Conservation (phyloP, 2,888 invertebrate species). For the Plebejus melissa region DNA sequence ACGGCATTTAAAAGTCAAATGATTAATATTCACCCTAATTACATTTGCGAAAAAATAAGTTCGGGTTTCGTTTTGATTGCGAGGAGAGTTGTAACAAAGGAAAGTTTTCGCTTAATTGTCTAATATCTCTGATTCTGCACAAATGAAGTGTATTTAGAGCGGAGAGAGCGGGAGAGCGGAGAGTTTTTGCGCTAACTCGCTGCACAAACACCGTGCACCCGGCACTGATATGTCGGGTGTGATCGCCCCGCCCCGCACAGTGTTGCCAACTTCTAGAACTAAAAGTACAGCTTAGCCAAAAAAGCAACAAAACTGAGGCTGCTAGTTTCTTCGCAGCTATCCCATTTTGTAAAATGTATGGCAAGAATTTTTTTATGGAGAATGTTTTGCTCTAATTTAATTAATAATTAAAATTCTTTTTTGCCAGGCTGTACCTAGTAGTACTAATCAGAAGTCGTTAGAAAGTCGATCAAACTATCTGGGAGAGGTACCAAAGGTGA, state of each 20-base stretch:
- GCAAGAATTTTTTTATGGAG: too few species aligned
- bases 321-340: too few species aligned
- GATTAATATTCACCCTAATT: conserved; percentile 25
- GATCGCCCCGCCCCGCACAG: not conserved
- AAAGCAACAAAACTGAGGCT: too few species aligned
- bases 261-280: not conserved
- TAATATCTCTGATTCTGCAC: conserved; percentile 21
- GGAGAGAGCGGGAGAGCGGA: not conserved
- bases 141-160: conserved; percentile 30
- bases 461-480: too few species aligned
- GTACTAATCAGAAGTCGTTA: too few species aligned
- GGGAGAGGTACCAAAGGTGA: too few species aligned
- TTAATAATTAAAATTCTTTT: too few species aligned
- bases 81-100: not conserved
- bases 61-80: conserved; percentile 19
- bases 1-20: conserved; percentile 13
- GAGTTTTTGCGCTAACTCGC: conserved; percentile 28
- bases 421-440: too few species aligned
- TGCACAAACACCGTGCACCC: conserved; percentile 27
- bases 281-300: not conserved
- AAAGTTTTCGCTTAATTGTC: conserved; percentile 24
- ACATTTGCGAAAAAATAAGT: conserved; percentile 4
- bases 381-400: too few species aligned
- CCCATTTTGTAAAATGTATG: too few species aligned
- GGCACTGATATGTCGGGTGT: conserved; percentile 25